A percentile compares a stretch with the other conserved stretches of the same genome.
Evolutionary conservation across 2,797 vertebrate species (phyloP).

Genomic region (Petrocephalus sullivani): DNA sequence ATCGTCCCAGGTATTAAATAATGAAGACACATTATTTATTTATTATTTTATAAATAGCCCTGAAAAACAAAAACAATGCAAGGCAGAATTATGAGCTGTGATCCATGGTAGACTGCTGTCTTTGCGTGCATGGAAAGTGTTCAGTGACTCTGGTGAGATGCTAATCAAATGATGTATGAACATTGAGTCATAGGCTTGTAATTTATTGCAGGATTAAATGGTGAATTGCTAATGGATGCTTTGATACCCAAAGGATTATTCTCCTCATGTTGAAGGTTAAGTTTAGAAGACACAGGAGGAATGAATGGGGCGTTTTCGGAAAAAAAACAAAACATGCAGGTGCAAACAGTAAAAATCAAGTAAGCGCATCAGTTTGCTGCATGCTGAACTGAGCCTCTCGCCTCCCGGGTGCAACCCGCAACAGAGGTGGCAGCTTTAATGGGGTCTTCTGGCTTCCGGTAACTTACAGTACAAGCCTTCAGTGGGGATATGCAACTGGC

Average conservation of each 20-base stretch:
- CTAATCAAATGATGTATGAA: neutral
- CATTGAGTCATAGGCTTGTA: neutral
- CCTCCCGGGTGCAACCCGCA: neutral
- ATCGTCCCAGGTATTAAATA: neutral
- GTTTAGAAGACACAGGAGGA: neutral
- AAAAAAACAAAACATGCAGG: neutral
- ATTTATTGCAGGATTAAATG: conserved; percentile 4
- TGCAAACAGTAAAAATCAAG: too few species aligned
- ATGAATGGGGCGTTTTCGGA: neutral
- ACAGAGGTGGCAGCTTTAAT: neutral
- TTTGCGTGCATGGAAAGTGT: neutral
- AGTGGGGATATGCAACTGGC: neutral
- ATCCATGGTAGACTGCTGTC: neutral
- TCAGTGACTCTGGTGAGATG: neutral
- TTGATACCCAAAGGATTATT: neutral
- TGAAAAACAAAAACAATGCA: neutral
- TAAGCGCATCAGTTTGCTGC: too few species aligned
- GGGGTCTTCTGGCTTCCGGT: neutral
- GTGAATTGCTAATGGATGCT: neutral
- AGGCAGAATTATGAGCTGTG: neutral
- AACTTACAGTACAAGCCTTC: neutral
- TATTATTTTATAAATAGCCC: conserved; percentile 6
- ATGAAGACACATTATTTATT: neutral
- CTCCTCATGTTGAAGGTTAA: neutral
- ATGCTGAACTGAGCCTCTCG: too few species aligned